Evolutionary conservation across 2,797 vertebrate genomes (phyloP).

Genomic region (Melanotaenia boesemani): DNA sequence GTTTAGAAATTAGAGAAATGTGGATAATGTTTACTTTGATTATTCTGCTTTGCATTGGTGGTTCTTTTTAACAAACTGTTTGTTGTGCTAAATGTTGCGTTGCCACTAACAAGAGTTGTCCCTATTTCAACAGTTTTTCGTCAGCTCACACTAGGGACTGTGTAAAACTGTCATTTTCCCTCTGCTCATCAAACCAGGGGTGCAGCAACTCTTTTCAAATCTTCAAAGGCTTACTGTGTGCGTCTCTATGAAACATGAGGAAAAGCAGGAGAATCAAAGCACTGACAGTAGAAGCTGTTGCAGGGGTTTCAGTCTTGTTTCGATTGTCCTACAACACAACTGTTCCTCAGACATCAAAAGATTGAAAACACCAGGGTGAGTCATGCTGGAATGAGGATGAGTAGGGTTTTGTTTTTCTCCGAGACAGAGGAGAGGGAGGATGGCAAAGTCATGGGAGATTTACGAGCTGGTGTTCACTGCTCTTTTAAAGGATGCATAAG

Average conservation of each 20-base stretch:
- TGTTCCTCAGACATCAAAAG: slow-evolving; percentile 58
- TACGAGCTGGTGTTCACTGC: slow-evolving; percentile 63
- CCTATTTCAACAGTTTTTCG: slow-evolving; percentile 1
- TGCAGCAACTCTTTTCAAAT: slow-evolving; percentile 28
- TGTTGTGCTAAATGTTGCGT: slow-evolving; percentile 2
- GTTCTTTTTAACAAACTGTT: not conserved
- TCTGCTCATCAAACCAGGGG: slow-evolving; percentile 24
- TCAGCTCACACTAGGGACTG: not conserved
- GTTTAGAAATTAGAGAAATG: not conserved
- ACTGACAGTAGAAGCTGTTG: slow-evolving; percentile 38
- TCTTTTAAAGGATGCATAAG: slow-evolving; percentile 73
- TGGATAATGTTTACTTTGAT: not conserved
- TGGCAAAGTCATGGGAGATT: slow-evolving; percentile 69
- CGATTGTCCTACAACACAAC: slow-evolving; percentile 37
- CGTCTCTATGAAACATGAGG: slow-evolving; percentile 21
- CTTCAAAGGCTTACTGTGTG: slow-evolving; percentile 44
- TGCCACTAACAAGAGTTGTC: not conserved
- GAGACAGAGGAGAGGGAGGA: slow-evolving; percentile 39
- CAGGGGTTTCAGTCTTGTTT: slow-evolving; percentile 37
- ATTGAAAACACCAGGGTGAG: slow-evolving; percentile 31
- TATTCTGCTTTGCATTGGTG: not conserved
- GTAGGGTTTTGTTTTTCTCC: slow-evolving; percentile 47
- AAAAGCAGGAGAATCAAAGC: slow-evolving; percentile 43
- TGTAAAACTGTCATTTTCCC: slow-evolving; percentile 18
- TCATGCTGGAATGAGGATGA: slow-evolving; percentile 22